Evolutionary conservation across 2,888 invertebrate species (phyloP).

Genomic region (Drosophila paranaensis): DNA sequence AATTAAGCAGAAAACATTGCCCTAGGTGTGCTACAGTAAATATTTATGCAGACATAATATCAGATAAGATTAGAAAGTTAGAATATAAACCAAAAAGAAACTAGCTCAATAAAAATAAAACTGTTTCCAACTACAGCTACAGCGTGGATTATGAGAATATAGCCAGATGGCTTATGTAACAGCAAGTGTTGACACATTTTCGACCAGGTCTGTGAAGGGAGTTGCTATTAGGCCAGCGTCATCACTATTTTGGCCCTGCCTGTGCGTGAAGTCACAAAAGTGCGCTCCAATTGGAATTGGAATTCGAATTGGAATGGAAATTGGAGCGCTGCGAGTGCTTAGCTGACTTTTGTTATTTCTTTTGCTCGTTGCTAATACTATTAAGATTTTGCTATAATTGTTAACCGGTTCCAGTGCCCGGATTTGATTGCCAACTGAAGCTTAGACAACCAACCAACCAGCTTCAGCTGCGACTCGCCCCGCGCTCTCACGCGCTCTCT

Average conservation of each 20-base stretch:
- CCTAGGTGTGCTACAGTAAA: slow-evolving; percentile 5
- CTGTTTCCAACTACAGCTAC: slow-evolving; percentile 7
- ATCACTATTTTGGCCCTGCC: slow-evolving; percentile 11
- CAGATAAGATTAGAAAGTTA: slow-evolving; percentile 16
- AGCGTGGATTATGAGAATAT: slow-evolving; percentile 7
- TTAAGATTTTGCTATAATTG: slow-evolving; percentile 7
- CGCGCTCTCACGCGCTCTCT: not conserved
- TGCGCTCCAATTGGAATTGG: slow-evolving; percentile 16
- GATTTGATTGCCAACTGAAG: slow-evolving; percentile 51
- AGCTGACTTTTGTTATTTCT: slow-evolving; percentile 20
- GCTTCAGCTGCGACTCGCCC: too few relatives aligned
- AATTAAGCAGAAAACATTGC: slow-evolving; percentile 4
- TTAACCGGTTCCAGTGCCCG: slow-evolving; percentile 49
- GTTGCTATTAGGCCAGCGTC: not conserved
- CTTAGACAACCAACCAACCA: not conserved
- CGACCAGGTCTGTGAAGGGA: not conserved
- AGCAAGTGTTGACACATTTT: not conserved
- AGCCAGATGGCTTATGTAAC: not conserved
- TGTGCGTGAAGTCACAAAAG: slow-evolving; percentile 19
- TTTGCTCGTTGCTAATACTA: not conserved
- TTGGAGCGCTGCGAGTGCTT: slow-evolving; percentile 33
- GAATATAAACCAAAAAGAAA: slow-evolving; percentile 1
- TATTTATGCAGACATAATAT: slow-evolving; percentile 16
- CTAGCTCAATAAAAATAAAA: slow-evolving; percentile 10
- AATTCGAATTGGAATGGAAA: slow-evolving; percentile 40